Percentiles rank a stretch among this genome's conserved stretches.
phyloP scores from a whole-genome alignment of 2,888 invertebrate genomes.

The Cephus runcator region DNA sequence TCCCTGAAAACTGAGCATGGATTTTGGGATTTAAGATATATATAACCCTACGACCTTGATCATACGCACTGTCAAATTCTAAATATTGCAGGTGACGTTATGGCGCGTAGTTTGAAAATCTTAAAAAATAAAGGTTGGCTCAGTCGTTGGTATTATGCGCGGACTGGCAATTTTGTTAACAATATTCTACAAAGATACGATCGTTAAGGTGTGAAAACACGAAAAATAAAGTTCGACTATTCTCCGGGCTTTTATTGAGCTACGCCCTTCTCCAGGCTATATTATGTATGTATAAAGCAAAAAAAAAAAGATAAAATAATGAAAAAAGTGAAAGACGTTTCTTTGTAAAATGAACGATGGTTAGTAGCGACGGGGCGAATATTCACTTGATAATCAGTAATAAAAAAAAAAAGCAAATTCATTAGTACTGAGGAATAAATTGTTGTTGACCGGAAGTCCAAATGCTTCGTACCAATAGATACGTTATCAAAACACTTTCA shows the following conservation, averaged over 20 bases:
- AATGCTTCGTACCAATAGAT: not conserved
- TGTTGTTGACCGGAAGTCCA: not conserved
- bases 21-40: not conserved
- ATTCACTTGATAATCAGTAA: not conserved
- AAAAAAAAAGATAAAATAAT: not conserved
- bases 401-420: not conserved
- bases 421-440: not conserved
- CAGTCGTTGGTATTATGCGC: no score
- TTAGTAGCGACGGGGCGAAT: not conserved
- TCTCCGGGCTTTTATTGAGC: not conserved
- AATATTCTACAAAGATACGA: not conserved
- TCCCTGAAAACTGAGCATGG: not conserved
- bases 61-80: no score
- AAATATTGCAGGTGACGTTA: no score
- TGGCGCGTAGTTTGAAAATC: no score
- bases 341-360: not conserved
- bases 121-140: no score
- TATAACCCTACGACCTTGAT: no score
- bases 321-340: not conserved
- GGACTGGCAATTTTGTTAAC: no score
- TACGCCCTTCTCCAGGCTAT: not conserved
- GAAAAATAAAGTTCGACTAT: not conserved
- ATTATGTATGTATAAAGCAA: not conserved
- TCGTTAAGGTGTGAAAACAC: not conserved
- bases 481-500: not conserved